A percentile compares a stretch with the other conserved stretches of the same genome.
phyloP scores from a whole-genome alignment of 2,113 vertebrate genomes.

The Boulengeromyrus knoepffleri region DNA sequence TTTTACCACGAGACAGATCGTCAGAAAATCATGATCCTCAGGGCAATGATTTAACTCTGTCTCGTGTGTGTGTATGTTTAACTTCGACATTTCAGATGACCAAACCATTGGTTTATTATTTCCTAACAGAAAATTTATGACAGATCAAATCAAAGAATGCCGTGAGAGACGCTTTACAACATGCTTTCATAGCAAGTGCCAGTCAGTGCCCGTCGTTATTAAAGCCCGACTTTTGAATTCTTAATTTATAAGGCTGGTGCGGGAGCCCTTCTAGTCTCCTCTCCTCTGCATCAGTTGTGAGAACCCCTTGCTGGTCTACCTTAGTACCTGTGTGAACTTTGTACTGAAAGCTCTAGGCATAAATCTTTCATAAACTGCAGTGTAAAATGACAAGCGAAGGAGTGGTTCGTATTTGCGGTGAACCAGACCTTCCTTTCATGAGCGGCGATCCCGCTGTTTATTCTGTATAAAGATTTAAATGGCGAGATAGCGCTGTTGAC shows the following conservation, averaged over 20 bases:
- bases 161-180: not conserved
- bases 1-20: not conserved
- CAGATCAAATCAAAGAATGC: not conserved
- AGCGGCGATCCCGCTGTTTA: constrained; percentile 19
- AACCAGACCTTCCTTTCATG: not conserved
- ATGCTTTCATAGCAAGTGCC: not conserved
- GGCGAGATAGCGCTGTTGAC: constrained; percentile 18
- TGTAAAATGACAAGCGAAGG: constrained; percentile 17
- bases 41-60: not conserved
- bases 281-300: no score
- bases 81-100: not conserved
- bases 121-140: not conserved
- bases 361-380: constrained; percentile 15
- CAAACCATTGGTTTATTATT: not conserved
- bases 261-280: not conserved
- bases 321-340: constrained; percentile 18
- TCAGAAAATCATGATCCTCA: not conserved
- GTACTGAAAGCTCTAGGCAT: constrained; percentile 3
- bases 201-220: not conserved
- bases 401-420: constrained; percentile 18
- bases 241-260: no score
- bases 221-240: not conserved
- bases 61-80: not conserved
- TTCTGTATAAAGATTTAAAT: constrained; percentile 15
- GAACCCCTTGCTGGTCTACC: constrained; percentile 6